Evolutionary conservation across 2,797 vertebrate genomes (phyloP).

Genomic region (Acanthis flammea): DNA sequence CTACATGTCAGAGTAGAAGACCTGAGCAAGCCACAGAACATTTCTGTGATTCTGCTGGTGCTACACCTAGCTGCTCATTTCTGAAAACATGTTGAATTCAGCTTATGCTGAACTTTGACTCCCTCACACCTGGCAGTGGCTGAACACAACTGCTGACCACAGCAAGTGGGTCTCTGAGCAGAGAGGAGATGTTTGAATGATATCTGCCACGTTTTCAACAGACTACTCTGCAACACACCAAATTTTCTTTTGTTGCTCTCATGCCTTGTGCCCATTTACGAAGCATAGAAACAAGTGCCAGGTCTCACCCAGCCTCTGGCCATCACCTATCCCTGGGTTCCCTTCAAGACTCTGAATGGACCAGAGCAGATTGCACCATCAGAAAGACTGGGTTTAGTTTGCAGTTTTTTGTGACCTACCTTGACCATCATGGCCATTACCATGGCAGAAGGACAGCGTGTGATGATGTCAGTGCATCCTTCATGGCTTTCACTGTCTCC

Average conservation of each 20-base stretch:
- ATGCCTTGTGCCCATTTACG: not conserved
- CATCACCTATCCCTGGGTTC: rapidly evolving
- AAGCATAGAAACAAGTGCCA: not conserved
- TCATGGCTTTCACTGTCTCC: not conserved
- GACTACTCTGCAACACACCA: not conserved
- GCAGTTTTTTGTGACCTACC: not conserved
- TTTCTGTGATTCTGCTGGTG: not conserved
- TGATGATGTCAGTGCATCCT: not conserved
- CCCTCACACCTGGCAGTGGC: rapidly evolving
- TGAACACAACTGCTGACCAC: not conserved
- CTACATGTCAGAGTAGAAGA: not conserved
- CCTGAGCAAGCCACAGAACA: not conserved
- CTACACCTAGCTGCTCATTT: not conserved
- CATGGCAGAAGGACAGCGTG: rapidly evolving
- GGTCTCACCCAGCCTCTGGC: not conserved
- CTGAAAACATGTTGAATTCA: not conserved
- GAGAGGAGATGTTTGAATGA: not conserved
- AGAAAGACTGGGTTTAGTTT: not conserved
- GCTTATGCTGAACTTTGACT: not conserved
- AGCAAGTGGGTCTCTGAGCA: rapidly evolving
- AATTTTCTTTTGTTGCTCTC: not conserved
- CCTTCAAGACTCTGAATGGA: not conserved
- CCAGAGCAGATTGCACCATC: not conserved
- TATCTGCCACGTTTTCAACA: not conserved
- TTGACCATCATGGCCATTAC: not conserved